A percentile compares a stretch with the other conserved stretches of the same genome.
Evolutionary conservation across 2,888 invertebrate genomes (phyloP).

Genomic region (Formica aserva): DNA sequence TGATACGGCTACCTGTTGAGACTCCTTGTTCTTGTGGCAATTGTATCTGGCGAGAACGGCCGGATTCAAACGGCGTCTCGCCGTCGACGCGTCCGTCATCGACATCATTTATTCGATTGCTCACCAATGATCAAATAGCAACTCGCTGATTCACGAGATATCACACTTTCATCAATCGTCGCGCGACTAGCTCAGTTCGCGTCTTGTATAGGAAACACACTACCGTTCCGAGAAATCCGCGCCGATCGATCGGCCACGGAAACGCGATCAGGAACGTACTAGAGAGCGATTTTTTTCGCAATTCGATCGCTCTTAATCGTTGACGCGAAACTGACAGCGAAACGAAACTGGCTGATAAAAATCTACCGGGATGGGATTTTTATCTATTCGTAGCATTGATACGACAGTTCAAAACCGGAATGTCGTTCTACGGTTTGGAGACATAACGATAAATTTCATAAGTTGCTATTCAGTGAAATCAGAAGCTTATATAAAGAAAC

Average conservation of each 20-base stretch:
- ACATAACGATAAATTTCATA: not conserved
- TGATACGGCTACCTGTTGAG: slow-evolving; percentile 75
- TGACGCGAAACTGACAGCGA: not conserved
- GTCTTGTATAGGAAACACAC: not conserved
- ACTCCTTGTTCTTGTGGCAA: slow-evolving; percentile 65
- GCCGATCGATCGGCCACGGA: not conserved
- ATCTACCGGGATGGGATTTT: not conserved
- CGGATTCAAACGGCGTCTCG: slow-evolving; percentile 79
- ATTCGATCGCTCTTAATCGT: not conserved
- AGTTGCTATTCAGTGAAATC: not conserved
- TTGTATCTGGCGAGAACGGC: slow-evolving; percentile 79
- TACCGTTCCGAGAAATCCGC: not conserved
- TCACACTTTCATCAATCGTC: slow-evolving; percentile 8
- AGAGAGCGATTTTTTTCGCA: not conserved
- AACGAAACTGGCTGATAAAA: not conserved
- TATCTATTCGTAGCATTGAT: not conserved
- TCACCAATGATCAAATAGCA: not conserved
- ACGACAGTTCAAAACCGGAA: not conserved
- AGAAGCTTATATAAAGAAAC: not conserved
- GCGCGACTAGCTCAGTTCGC: not conserved
- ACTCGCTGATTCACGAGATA: not conserved
- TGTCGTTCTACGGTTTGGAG: slow-evolving; percentile 3
- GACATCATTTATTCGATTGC: slow-evolving; percentile 68
- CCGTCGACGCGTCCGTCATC: slow-evolving; percentile 71
- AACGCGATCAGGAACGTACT: not conserved